Evolutionary conservation across 2,888 invertebrate genomes (phyloP), one percentile per base, ranked within the genome.

Genomic region (Antitype chi): DNA sequence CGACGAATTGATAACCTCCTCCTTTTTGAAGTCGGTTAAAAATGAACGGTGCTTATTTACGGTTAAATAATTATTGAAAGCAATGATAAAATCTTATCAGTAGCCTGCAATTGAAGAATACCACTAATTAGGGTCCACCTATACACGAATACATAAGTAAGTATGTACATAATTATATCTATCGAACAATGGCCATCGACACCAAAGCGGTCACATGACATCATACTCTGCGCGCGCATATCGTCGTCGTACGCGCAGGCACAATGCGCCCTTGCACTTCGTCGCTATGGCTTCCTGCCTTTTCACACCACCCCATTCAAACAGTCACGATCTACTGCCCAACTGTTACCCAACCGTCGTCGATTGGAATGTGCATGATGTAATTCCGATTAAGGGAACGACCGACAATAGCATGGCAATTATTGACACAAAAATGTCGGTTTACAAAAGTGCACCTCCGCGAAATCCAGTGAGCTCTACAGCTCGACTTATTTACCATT

Each of bases 201-300:
- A 88, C 87, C 71, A 82, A 81, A 74, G 74, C 74, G 74, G 76
- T 77, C 78, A 74, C 74, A 81, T 89, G 89, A 88, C 87, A 87
- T 89, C 87, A 90, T 81, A 78, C 78, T 32, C 63, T 57, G 78
- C 76, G 79, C 79, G 70, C 69, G 68, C 78, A 69, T 70, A 76
- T n/a, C 66, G 67, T 25, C 66, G 67, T 49, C 74, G 78, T 80
- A 76, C 86, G 75, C 64, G 83, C 86, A 89, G 87, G 85, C 88
- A 86, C 86, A 87, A 87, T 90, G 90, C 91, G 92, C 94, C 94
- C 94, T 94, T 94, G 94, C 94, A 93, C 93, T 94, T 93, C 90
- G 85, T 81, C 84, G 87, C 79, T 82, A 89, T 82, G 87, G 88
- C 92, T 94, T 94, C 94, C 94, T 94, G 94, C 85, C 91, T 90